Evolutionary conservation across 2,113 vertebrate genomes (phyloP).

Genomic region (Chrysemys picta): DNA sequence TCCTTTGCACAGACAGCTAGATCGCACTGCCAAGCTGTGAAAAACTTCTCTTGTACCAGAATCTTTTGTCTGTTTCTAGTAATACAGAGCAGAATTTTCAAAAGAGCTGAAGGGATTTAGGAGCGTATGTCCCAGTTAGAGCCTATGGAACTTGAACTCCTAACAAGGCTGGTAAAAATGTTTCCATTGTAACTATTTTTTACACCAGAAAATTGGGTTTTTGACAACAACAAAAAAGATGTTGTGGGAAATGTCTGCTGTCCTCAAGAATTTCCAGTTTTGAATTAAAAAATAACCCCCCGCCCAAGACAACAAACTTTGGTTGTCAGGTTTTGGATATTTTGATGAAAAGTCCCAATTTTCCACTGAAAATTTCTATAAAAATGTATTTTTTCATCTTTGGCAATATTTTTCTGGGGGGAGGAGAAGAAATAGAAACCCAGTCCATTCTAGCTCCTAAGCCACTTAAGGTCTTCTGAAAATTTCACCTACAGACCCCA

Average conservation of each 20-base stretch:
- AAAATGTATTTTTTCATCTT: neutral
- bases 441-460: neutral
- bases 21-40: neutral
- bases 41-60: neutral
- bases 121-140: neutral
- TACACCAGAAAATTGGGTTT: neutral
- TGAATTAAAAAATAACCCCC: neutral
- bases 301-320: neutral
- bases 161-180: neutral
- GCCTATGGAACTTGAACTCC: neutral
- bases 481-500: neutral
- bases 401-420: accelerated
- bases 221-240: neutral
- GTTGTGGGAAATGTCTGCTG: neutral
- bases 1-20: neutral
- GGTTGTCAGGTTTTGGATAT: neutral
- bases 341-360: neutral
- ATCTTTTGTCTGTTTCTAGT: neutral
- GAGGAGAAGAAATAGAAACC: neutral
- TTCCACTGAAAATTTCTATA: neutral
- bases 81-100: neutral
- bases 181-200: neutral
- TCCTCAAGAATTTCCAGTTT: neutral
- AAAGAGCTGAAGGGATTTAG: neutral
- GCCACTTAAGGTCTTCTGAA: neutral